Conservation (phyloP, 2,888 invertebrate genomes). For the Tipula unca region DNA sequence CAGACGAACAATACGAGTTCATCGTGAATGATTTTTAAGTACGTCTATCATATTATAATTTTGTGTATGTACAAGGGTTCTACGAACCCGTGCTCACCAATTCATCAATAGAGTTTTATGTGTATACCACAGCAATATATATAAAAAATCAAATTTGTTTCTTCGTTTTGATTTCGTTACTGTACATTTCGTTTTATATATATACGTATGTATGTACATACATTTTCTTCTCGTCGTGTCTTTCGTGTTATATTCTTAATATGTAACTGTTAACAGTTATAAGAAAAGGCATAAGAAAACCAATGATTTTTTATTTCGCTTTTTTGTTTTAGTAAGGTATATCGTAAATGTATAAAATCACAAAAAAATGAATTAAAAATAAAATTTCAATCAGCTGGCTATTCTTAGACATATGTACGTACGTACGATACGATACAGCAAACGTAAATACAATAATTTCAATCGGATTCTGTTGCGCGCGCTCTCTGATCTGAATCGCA, state of each 20-base stretch:
- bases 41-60: not conserved
- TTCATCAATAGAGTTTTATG: not conserved
- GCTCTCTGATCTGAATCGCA: not conserved
- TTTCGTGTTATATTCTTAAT: not conserved
- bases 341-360: not conserved
- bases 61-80: not conserved
- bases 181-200: not conserved
- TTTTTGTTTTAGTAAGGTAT: not conserved
- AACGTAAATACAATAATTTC: too few species aligned
- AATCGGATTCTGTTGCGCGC: not conserved
- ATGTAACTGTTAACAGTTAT: conserved; percentile 8
- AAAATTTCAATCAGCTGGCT: not conserved
- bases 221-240: conserved; percentile 14
- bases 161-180: not conserved
- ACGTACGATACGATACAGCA: not conserved
- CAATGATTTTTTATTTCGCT: not conserved
- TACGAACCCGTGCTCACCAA: not conserved
- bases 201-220: not conserved
- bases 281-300: conserved; percentile 8
- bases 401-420: not conserved
- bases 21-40: not conserved
- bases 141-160: not conserved
- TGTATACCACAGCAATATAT: not conserved
- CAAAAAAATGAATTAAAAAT: not conserved
- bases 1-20: too few species aligned